These are phyloP conservation scores for Lagopus leucura DNA, from an alignment of 2,113 vertebrate species.

Conservation along the genomic window DNA sequence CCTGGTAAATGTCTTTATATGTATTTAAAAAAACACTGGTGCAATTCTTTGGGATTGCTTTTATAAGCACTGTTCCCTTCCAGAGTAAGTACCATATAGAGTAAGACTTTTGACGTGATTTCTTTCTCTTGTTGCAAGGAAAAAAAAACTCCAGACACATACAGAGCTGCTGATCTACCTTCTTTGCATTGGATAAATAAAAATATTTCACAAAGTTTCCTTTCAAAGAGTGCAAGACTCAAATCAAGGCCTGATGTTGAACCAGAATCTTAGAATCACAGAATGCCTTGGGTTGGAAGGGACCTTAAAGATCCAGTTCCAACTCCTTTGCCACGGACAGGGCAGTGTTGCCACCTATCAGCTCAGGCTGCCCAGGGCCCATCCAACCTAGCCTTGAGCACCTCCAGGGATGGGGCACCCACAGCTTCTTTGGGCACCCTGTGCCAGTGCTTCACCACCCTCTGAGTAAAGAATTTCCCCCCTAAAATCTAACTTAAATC, in stretches of 20 bases:
- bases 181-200: constrained; percentile 27
- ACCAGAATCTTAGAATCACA: not conserved
- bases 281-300: too few species aligned
- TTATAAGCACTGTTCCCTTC: not conserved
- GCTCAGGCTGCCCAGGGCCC: too few species aligned
- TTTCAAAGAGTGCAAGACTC: not conserved
- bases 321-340: too few species aligned
- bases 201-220: not conserved
- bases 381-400: too few species aligned
- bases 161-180: not conserved
- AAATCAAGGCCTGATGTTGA: not conserved
- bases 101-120: not conserved
- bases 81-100: not conserved
- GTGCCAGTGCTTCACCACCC: too few species aligned
- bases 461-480: too few species aligned
- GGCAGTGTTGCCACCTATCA: too few species aligned
- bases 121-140: not conserved
- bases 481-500: too few species aligned
- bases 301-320: too few species aligned
- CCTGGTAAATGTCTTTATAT: not conserved
- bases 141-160: not conserved
- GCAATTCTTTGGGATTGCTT: not conserved
- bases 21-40: not conserved
- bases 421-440: too few species aligned
- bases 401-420: too few species aligned